phyloP scores from a whole-genome alignment of 2,888 invertebrate genomes.

The Diarsia mendica region DNA sequence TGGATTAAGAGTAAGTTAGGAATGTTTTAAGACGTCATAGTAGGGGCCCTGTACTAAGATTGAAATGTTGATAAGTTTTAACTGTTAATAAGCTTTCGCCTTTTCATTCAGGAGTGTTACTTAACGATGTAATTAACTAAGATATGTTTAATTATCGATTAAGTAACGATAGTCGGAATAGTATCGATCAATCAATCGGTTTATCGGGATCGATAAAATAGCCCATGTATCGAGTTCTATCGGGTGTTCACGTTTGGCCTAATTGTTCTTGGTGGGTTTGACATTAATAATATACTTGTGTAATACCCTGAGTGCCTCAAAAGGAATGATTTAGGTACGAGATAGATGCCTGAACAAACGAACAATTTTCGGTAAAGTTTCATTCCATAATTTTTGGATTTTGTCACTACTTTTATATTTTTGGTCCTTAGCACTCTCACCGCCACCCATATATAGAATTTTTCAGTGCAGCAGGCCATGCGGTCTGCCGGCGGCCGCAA shows the following conservation, averaged over 20 bases:
- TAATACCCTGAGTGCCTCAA: background rate
- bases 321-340: background rate
- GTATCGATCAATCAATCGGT: constrained; percentile 54
- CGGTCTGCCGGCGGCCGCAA: too few relatives aligned
- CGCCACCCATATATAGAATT: too few relatives aligned
- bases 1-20: too few relatives aligned
- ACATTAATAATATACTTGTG: constrained; percentile 7
- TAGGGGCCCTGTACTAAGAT: constrained; percentile 57
- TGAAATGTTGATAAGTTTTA: constrained; percentile 51
- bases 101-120: constrained; percentile 48
- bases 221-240: background rate
- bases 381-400: background rate
- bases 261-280: constrained; percentile 13
- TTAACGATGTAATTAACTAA: constrained; percentile 58
- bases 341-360: background rate
- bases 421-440: too few relatives aligned
- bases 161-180: constrained; percentile 51
- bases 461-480: too few relatives aligned
- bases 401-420: background rate
- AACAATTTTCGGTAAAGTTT: background rate
- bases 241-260: constrained; percentile 5
- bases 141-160: constrained; percentile 59
- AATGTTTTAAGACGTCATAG: too few relatives aligned
- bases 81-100: constrained; percentile 63
- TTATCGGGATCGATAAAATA: constrained; percentile 51